phyloP scores from a whole-genome alignment of 2,797 vertebrate genomes.

The Microctenopoma lineatum region DNA sequence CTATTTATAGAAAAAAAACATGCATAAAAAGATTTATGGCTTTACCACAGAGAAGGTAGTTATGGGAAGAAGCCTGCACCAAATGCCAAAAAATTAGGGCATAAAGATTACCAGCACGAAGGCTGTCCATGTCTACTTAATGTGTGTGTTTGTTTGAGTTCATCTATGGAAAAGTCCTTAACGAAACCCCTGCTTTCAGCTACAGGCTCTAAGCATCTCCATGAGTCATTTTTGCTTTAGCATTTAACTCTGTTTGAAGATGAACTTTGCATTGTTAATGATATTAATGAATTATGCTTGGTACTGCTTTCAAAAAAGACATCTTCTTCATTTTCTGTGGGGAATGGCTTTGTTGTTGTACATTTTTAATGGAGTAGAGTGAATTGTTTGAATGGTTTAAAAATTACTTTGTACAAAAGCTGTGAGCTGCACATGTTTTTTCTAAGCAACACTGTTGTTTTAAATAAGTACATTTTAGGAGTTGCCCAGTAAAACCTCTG shows the following conservation, averaged over 20 bases:
- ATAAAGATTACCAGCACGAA: slow-evolving; percentile 5
- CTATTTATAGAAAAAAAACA: not conserved
- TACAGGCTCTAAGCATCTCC: slow-evolving; percentile 26
- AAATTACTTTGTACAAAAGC: not conserved
- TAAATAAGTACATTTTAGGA: not conserved
- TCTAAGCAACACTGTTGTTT: not conserved
- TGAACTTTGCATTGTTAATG: slow-evolving; percentile 3
- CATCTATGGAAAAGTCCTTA: slow-evolving; percentile 62
- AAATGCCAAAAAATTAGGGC: slow-evolving; percentile 26
- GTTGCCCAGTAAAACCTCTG: slow-evolving; percentile 5
- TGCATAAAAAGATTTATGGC: slow-evolving; percentile 5
- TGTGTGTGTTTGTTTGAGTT: slow-evolving; percentile 39
- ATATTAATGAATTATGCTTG: slow-evolving; percentile 53
- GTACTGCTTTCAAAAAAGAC: slow-evolving; percentile 53
- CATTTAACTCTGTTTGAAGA: slow-evolving; percentile 46
- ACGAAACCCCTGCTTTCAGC: slow-evolving; percentile 32
- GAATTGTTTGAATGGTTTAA: slow-evolving; percentile 10
- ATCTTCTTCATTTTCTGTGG: slow-evolving; percentile 23
- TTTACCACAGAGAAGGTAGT: slow-evolving; percentile 26
- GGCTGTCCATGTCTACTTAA: slow-evolving; percentile 6
- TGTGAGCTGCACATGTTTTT: not conserved
- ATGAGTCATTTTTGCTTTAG: slow-evolving; percentile 38
- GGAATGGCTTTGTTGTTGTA: slow-evolving; percentile 37
- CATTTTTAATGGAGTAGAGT: slow-evolving; percentile 36
- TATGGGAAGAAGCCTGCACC: not conserved